Percentiles rank a stretch among this genome's conserved stretches.
These are phyloP conservation scores for Apostichopus japonicus DNA, from an alignment of 35 echinoderm and acorn worm genomes.

Conservation along the genomic window DNA sequence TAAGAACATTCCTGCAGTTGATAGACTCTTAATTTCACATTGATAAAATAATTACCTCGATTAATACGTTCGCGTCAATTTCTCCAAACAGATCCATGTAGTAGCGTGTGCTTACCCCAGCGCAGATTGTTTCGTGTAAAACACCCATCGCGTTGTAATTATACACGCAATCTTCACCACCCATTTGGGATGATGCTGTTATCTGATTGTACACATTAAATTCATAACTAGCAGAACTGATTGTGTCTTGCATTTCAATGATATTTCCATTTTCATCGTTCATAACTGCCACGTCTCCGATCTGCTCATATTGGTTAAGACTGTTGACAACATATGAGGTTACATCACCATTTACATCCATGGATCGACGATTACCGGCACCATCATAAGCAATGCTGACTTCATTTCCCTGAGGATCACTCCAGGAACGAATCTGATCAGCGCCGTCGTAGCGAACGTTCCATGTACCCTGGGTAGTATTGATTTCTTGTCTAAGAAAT, in stretches of 20 bases:
- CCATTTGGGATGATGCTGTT: conserved; percentile 11
- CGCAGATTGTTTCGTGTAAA: conserved; percentile 53
- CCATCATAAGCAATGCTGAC: conserved; percentile 40
- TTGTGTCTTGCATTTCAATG: conserved; percentile 17
- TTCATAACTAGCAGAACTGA: not conserved
- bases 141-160: conserved; percentile 63
- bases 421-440: conserved; percentile 57
- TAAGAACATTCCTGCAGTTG: no score
- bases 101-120: conserved; percentile 26
- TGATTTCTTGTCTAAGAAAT: conserved; percentile 25
- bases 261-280: conserved; percentile 62
- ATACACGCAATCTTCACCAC: conserved; percentile 41
- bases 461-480: conserved; percentile 49
- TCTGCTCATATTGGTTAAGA: conserved; percentile 57
- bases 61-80: conserved; percentile 51
- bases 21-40: not conserved
- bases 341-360: not conserved
- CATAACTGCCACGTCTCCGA: conserved; percentile 20
- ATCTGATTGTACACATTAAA: conserved; percentile 57
- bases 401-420: conserved; percentile 47
- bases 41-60: conserved; percentile 43
- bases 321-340: conserved; percentile 33
- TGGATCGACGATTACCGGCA: conserved; percentile 30
- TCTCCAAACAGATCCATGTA: conserved; percentile 72
- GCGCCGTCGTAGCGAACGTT: conserved; percentile 45